These are phyloP conservation scores for Pseudorasbora parva DNA, from an alignment of 2,113 vertebrate genomes.

Conservation along the genomic window DNA sequence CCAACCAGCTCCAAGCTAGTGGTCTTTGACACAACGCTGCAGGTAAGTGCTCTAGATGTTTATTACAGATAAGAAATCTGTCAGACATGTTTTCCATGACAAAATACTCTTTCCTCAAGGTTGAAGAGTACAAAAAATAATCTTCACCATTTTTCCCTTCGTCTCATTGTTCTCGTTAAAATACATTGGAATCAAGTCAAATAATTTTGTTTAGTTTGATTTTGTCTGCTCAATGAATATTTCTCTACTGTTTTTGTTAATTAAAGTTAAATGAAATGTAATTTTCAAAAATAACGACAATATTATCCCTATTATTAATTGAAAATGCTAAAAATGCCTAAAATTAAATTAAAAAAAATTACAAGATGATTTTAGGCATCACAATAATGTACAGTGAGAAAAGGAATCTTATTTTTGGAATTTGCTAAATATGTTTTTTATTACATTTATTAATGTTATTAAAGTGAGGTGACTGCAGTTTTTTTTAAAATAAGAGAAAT, in stretches of 20 bases:
- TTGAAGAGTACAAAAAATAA: background rate
- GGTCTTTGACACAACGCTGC: conserved; percentile 94
- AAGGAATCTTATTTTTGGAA: background rate
- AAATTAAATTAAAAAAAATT: too few species aligned
- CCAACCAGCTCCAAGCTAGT: conserved; percentile 98
- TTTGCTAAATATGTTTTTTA: background rate
- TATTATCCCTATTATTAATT: too few species aligned
- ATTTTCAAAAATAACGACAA: too few species aligned
- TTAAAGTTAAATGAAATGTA: too few species aligned
- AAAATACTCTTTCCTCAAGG: background rate
- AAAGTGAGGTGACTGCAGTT: background rate
- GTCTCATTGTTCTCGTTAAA: too few species aligned
- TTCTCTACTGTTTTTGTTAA: too few species aligned
- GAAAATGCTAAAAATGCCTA: too few species aligned
- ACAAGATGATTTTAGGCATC: background rate
- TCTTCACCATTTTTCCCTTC: too few species aligned
- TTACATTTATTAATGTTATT: background rate
- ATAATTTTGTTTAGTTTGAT: too few species aligned
- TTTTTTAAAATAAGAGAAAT: background rate
- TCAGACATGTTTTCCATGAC: background rate
- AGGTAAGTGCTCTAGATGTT: conserved; percentile 76
- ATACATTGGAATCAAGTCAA: too few species aligned
- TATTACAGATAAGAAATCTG: background rate
- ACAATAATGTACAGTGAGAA: background rate
- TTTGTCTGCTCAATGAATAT: too few species aligned